A percentile compares a stretch with the other conserved stretches of the same genome.
Evolutionary conservation across 2,113 vertebrate genomes (phyloP).

Genomic region (Lagopus muta): DNA sequence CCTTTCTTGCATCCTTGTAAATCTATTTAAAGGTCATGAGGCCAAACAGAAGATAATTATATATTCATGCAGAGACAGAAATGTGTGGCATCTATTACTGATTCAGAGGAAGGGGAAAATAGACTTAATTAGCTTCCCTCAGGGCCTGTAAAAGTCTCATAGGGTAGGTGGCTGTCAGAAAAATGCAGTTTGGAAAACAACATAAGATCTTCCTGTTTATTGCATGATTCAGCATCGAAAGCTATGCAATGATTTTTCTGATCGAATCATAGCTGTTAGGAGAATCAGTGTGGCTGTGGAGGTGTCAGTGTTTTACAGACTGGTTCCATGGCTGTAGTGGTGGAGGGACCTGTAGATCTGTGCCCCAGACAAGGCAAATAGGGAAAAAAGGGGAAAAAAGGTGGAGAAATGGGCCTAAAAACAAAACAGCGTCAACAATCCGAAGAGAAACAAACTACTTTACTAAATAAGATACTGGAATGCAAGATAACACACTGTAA

Average conservation of each 20-base stretch:
- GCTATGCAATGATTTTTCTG: neutral
- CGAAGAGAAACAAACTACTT: no score
- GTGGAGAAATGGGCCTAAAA: no score
- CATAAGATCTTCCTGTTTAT: fast-evolving
- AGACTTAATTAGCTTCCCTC: neutral
- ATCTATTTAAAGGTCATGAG: neutral
- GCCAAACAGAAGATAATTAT: neutral
- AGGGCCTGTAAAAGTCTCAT: neutral
- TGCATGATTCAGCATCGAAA: neutral
- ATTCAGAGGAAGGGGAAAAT: fast-evolving
- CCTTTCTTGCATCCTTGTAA: neutral
- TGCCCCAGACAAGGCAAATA: no score
- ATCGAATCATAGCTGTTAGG: neutral
- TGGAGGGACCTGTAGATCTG: no score
- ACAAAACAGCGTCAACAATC: no score
- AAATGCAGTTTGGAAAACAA: neutral
- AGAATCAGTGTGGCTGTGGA: neutral
- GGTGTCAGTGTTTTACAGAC: no score
- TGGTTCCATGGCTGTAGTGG: no score
- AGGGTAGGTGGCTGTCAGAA: neutral
- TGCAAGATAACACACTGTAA: no score
- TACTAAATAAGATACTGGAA: no score
- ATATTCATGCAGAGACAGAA: neutral
- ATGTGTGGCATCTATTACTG: neutral
- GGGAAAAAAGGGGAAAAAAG: no score